Conservation (phyloP, 2,113 vertebrate species). For the Phasianus colchicus region DNA sequence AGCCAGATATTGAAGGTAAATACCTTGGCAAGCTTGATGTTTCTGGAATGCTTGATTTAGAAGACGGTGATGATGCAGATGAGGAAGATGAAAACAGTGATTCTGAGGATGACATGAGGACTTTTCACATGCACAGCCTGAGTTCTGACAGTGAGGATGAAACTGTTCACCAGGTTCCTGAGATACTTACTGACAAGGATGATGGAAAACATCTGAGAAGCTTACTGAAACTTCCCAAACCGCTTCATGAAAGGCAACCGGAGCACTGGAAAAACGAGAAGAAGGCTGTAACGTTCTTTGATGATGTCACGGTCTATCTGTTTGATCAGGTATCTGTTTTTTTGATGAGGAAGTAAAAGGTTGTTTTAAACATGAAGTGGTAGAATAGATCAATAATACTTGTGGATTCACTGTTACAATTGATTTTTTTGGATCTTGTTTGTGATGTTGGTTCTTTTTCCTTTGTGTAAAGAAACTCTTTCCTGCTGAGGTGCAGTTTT, state of each 20-base stretch:
- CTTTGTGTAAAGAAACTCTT: background rate
- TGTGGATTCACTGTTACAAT: background rate
- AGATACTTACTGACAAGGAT: slow-evolving; percentile 86
- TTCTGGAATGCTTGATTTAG: slow-evolving; percentile 77
- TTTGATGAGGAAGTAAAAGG: background rate
- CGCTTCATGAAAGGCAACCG: background rate
- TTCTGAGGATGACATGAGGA: slow-evolving; percentile 91
- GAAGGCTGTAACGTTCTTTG: slow-evolving; percentile 93
- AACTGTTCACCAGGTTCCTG: slow-evolving; percentile 83
- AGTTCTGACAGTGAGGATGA: slow-evolving; percentile 95
- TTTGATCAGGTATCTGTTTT: slow-evolving; percentile 91
- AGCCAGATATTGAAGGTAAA: slow-evolving; percentile 92
- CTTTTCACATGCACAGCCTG: slow-evolving; percentile 88
- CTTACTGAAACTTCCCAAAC: slow-evolving; percentile 83
- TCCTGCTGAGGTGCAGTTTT: background rate
- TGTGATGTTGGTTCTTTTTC: background rate
- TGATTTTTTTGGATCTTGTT: background rate
- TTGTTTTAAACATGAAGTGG: background rate
- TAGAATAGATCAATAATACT: background rate
- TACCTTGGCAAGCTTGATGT: slow-evolving; percentile 85
- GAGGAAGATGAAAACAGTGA: slow-evolving; percentile 99
- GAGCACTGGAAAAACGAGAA: slow-evolving; percentile 71
- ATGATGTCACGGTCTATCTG: slow-evolving; percentile 95
- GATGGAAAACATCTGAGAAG: slow-evolving; percentile 86
- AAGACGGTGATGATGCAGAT: slow-evolving; percentile 86